Evolutionary conservation across 2,797 vertebrate genomes (phyloP).

Genomic region (Picus viridis): DNA sequence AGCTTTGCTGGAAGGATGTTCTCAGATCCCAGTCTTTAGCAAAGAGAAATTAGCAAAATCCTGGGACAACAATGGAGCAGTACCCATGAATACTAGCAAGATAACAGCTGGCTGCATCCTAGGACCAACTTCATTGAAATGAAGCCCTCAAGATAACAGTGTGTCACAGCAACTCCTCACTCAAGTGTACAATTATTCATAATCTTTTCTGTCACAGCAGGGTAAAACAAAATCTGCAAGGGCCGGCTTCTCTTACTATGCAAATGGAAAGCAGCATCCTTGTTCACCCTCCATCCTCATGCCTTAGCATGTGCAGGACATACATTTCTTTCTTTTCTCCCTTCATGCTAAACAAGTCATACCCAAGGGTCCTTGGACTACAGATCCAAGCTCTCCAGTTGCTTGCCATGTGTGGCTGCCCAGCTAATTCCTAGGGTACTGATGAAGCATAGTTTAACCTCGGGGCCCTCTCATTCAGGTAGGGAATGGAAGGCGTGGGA

Average conservation of each 20-base stretch:
- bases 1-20: background rate
- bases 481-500: background rate
- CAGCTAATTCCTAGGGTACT: background rate
- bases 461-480: background rate
- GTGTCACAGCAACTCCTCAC: background rate
- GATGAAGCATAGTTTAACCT: background rate
- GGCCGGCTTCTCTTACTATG: background rate
- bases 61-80: background rate
- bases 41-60: background rate
- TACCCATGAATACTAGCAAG: background rate
- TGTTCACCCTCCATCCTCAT: background rate
- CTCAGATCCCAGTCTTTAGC: background rate
- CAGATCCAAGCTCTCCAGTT: background rate
- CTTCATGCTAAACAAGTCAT: background rate
- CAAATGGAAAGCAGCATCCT: background rate
- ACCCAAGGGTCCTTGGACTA: background rate
- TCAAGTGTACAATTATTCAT: background rate
- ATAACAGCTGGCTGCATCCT: background rate
- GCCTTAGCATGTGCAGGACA: background rate
- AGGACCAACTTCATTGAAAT: background rate
- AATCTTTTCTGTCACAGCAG: background rate
- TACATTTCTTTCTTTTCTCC: background rate
- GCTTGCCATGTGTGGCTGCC: background rate
- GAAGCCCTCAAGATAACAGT: background rate
- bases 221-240: background rate